Evolutionary conservation across 2,113 vertebrate species (phyloP), one percentile per base, ranked within the genome.

Genomic region (Ictalurus furcatus): DNA sequence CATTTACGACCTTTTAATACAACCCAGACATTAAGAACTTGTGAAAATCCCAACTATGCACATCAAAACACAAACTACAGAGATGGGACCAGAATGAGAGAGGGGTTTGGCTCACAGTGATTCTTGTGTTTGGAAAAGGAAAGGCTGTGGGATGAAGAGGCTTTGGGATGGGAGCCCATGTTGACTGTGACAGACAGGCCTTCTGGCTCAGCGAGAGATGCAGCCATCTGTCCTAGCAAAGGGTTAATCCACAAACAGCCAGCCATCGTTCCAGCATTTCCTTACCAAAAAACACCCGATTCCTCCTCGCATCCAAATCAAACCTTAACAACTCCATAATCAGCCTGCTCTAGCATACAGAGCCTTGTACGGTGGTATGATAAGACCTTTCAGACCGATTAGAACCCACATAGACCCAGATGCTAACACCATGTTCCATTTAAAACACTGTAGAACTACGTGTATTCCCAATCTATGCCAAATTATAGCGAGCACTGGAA

Each of bases 191-290:
- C 88, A 86, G 80, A 58, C 87, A 89, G 63, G 86, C 69, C 71
- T 84, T 90, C 65, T 92, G 87, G 90, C 93, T 90, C 92, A 44
- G 89, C 89, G 91, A 91, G 92, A 93, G 92, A 94, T 85, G 92
- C 82, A 93, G 93, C 95, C 95, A 96, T 96, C 96, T 95, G 95
- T 93, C 94, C 92, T 56, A 93, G 86, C 90, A 94, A 96, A 94
- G 95, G 95, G 97, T 97, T 97, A 97, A 97, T 96, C 96, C 96
- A 94, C 92, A 89, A 90, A 92, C 90, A 93, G 89, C 88, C 91
- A 87, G 19, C 92, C 87, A 80, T 92, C 40, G 34, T 92, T 94
- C 94, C 93, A 94, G 93, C 94, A 92, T 96, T 96, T 96, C 95
- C 93, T 92, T 94, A 93, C 92, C 92, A 92, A 94, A 48, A 88